Evolutionary conservation across 2,888 invertebrate genomes (phyloP).

Genomic region (Frankliniella fusca): DNA sequence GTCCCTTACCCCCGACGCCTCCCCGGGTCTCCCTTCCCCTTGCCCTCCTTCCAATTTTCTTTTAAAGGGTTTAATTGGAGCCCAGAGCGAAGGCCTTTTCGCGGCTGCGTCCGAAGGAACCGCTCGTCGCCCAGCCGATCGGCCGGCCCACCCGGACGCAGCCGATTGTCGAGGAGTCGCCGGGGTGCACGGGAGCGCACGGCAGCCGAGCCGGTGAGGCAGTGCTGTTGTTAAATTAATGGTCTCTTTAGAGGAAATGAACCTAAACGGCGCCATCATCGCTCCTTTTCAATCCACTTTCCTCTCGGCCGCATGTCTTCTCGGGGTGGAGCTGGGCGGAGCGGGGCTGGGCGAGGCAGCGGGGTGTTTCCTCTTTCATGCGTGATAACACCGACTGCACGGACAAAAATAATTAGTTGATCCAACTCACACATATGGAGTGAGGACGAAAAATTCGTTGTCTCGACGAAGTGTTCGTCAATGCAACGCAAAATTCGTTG

Average conservation of each 20-base stretch:
- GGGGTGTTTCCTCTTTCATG: no score
- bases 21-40: background rate
- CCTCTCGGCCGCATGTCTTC: background rate
- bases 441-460: no score
- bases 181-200: background rate
- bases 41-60: constrained; percentile 13
- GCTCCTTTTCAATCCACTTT: background rate
- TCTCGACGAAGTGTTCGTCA: no score
- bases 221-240: constrained; percentile 23
- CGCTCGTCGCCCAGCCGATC: background rate
- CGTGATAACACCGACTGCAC: no score
- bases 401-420: no score
- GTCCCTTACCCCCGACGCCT: background rate
- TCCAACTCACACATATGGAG: no score
- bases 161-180: background rate
- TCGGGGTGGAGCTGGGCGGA: background rate
- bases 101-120: background rate
- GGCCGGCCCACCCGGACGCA: background rate
- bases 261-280: background rate
- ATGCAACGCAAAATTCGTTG: no score
- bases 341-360: background rate
- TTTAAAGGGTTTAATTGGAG: constrained; percentile 26
- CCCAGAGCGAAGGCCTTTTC: background rate
- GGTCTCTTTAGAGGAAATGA: constrained; percentile 19
- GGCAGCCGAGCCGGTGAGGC: background rate